Evolutionary conservation across 2,888 invertebrate species (phyloP).

Genomic region (Lasioglossum oenotherae): DNA sequence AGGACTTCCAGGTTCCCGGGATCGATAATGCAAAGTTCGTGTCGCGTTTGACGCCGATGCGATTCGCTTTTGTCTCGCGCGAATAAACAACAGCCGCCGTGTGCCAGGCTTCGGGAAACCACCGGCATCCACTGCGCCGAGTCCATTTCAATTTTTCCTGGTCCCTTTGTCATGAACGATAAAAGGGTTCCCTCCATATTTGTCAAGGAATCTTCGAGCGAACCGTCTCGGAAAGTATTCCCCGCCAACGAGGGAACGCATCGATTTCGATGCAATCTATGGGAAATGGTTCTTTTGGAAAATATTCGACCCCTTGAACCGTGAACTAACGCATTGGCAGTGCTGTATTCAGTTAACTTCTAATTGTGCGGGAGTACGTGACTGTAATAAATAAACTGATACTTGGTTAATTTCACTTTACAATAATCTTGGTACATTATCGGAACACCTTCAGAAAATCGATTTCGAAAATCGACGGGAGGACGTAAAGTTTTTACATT

Average conservation of each 20-base stretch:
- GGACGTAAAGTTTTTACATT: no score
- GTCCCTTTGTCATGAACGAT: background rate
- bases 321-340: background rate
- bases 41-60: background rate
- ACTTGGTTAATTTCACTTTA: no score
- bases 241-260: background rate
- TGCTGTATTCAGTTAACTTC: background rate
- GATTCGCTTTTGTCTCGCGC: background rate
- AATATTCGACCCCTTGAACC: background rate
- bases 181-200: background rate
- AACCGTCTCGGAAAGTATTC: background rate
- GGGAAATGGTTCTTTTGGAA: background rate
- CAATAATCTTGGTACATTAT: no score
- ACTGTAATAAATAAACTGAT: background rate
- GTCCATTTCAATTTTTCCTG: background rate
- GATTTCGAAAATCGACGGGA: no score
- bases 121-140: background rate
- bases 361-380: background rate
- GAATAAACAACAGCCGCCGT: background rate
- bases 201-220: background rate
- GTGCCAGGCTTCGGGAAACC: background rate
- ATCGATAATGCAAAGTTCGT: conserved; percentile 24
- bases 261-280: background rate
- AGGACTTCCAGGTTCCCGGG: background rate
- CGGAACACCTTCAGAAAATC: no score